Conservation (phyloP, 2,888 invertebrate genomes). For the Eueremaeus valkanovi region DNA sequence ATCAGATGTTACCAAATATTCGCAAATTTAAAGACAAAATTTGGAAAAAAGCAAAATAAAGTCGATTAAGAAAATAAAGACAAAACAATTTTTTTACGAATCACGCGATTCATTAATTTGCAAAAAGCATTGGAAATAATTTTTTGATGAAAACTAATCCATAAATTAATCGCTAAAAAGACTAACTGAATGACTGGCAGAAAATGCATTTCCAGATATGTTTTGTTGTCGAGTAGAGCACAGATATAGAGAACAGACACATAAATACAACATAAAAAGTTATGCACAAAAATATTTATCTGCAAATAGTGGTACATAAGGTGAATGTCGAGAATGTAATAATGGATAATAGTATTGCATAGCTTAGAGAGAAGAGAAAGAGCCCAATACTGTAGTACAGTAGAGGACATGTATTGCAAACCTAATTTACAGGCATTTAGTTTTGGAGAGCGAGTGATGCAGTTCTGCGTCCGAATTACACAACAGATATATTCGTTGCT, state of each 20-base stretch:
- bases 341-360: constrained; percentile 11
- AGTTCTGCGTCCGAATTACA: background rate
- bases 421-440: constrained; percentile 27
- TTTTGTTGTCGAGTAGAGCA: background rate
- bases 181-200: background rate
- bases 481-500: background rate
- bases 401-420: constrained; percentile 3
- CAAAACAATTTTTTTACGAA: background rate
- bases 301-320: background rate
- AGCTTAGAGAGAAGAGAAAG: background rate
- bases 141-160: background rate
- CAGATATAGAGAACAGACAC: background rate
- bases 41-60: background rate
- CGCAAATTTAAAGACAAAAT: background rate
- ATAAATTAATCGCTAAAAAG: background rate
- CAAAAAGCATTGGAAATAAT: background rate
- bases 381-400: too few relatives aligned
- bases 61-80: background rate
- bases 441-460: constrained; percentile 2
- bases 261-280: too few relatives aligned
- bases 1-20: background rate
- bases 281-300: constrained; percentile 1
- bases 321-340: constrained; percentile 31
- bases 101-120: constrained; percentile 16
- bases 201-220: background rate